Conservation (phyloP, 2,888 invertebrate species). For the Chaetoderma sp. region DNA sequence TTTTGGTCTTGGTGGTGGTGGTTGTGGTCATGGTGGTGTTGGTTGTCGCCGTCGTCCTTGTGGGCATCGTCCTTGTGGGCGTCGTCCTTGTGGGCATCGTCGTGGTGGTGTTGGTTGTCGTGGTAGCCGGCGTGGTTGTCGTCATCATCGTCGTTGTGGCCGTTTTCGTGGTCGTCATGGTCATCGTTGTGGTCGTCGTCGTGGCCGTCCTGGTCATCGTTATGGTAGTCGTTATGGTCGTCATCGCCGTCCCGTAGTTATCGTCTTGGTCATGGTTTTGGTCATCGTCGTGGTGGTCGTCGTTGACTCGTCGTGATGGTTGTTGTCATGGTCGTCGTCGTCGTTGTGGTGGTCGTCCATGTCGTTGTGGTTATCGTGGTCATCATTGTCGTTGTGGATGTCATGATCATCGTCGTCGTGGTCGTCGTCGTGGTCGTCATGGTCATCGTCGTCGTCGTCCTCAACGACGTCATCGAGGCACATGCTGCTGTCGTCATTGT, state of each 20-base stretch:
- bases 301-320: not conserved
- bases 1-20: not conserved
- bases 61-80: not conserved
- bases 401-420: not conserved
- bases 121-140: not conserved
- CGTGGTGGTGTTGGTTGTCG: not conserved
- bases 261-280: not conserved
- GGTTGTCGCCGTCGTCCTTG: not conserved
- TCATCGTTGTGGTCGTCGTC: no score
- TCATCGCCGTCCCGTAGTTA: no score
- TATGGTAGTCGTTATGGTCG: no score
- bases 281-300: not conserved
- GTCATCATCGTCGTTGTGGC: no score
- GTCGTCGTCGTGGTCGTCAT: not conserved
- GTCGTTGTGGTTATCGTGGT: not conserved
- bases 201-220: no score
- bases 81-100: not conserved
- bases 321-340: not conserved
- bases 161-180: no score
- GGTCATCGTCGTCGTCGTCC: not conserved
- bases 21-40: no score
- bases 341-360: not conserved
- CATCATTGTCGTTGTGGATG: not conserved
- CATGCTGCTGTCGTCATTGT: not conserved
- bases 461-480: not conserved